Evolutionary conservation across 1,140 invertebrate genomes (phyloP).

Genomic region (Drosophila takahashii): DNA sequence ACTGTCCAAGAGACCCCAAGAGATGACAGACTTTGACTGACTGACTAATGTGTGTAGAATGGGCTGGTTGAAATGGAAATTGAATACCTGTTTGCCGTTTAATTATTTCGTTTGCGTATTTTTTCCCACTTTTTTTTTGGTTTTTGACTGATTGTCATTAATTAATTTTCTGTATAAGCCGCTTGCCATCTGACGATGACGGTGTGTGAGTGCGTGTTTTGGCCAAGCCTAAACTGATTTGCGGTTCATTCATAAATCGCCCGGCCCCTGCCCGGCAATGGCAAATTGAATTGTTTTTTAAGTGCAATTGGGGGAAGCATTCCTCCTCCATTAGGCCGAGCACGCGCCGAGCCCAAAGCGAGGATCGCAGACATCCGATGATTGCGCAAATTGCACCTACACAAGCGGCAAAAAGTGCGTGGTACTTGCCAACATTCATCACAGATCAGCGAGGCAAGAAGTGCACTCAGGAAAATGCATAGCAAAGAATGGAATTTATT

Average conservation of each 20-base stretch:
- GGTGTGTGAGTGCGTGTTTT: conserved; percentile 21
- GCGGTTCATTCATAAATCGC: conserved; percentile 77
- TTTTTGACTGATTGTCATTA: conserved; percentile 80
- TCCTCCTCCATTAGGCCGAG: conserved; percentile 68
- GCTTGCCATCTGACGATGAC: background rate
- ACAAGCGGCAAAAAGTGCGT: conserved; percentile 72
- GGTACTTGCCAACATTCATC: conserved; percentile 78
- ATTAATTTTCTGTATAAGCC: conserved; percentile 71
- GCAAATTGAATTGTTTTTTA: conserved; percentile 83
- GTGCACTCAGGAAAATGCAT: background rate
- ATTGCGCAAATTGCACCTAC: conserved; percentile 83
- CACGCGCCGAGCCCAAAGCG: conserved; percentile 65
- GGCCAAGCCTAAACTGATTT: conserved; percentile 58
- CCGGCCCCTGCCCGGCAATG: conserved; percentile 24
- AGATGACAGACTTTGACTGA: conserved; percentile 46
- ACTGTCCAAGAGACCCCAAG: conserved; percentile 35
- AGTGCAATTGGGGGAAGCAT: conserved; percentile 67
- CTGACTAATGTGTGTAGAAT: conserved; percentile 79
- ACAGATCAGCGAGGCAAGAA: conserved; percentile 58
- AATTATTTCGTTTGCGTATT: conserved; percentile 84
- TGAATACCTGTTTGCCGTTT: conserved; percentile 80
- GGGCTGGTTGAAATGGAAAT: conserved; percentile 63
- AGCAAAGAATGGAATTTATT: too few species aligned
- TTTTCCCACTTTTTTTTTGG: conserved; percentile 43
- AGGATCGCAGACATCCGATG: conserved; percentile 61